A percentile compares a stretch with the other conserved stretches of the same genome.
Conservation (phyloP, 2,888 invertebrate genomes). For the Macrosiphum euphorbiae region DNA sequence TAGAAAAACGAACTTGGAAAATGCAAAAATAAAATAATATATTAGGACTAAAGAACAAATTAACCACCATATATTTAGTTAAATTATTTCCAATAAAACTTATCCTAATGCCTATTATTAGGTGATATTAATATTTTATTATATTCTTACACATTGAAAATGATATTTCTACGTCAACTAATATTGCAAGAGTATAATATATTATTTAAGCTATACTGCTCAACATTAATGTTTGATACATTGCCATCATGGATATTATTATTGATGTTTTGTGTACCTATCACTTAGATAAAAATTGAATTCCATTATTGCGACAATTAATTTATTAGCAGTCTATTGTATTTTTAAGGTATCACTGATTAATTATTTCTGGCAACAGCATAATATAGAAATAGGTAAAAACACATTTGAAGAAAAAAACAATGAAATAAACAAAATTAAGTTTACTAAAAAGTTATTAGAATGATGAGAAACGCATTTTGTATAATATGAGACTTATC, state of each 20-base stretch:
- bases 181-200: neutral
- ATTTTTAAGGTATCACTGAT: neutral
- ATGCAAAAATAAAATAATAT: neutral
- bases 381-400: neutral
- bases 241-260: neutral
- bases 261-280: neutral
- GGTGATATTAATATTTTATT: neutral
- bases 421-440: neutral
- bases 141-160: neutral
- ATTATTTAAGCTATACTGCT: neutral
- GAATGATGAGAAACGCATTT: neutral
- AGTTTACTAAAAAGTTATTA: neutral
- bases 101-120: no score
- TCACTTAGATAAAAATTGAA: neutral
- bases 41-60: neutral
- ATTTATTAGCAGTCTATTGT: neutral
- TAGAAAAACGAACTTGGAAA: neutral
- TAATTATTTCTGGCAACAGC: neutral
- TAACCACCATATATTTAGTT: neutral
- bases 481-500: neutral
- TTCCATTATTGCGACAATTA: neutral
- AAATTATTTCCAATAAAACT: neutral
- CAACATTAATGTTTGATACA: neutral
- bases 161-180: neutral
- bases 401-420: neutral